phyloP scores from a whole-genome alignment of 2,888 invertebrate species.

The Pasiphila rectangulata region DNA sequence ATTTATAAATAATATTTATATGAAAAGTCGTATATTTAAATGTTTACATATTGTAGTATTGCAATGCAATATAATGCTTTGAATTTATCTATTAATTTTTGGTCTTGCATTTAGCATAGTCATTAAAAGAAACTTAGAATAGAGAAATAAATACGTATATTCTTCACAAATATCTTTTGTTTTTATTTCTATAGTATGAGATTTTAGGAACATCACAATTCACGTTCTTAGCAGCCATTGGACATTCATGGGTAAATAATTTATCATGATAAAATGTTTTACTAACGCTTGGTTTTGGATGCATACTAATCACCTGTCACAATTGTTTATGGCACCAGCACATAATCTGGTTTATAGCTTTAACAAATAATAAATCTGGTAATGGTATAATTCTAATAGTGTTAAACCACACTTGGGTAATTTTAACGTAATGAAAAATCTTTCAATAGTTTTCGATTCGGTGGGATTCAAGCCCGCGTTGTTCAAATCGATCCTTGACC shows the following conservation, averaged over 20 bases:
- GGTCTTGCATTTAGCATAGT: constrained; percentile 53
- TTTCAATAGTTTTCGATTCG: too few relatives aligned
- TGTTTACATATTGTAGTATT: constrained; percentile 39
- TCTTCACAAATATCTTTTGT: constrained; percentile 71
- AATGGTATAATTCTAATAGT: too few relatives aligned
- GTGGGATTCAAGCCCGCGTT: too few relatives aligned
- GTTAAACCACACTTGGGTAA: too few relatives aligned
- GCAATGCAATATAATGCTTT: too few relatives aligned
- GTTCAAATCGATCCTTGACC: too few relatives aligned
- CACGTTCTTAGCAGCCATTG: constrained; percentile 31
- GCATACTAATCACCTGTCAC: constrained; percentile 5
- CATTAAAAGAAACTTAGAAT: constrained; percentile 52
- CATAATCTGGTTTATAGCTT: too few relatives aligned
- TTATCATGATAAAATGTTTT: constrained; percentile 26
- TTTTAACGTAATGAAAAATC: too few relatives aligned
- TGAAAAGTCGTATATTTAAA: constrained; percentile 37
- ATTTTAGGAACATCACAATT: constrained; percentile 21
- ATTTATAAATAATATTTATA: constrained; percentile 50
- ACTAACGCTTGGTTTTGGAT: constrained; percentile 24
- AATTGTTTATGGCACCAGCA: neutral
- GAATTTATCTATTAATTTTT: too few relatives aligned
- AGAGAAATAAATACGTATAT: constrained; percentile 72
- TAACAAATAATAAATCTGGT: too few relatives aligned
- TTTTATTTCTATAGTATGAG: constrained; percentile 56
- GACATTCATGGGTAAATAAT: constrained; percentile 31